Evolutionary conservation across 1,140 invertebrate genomes (phyloP), one percentile per base, ranked within the genome.

Genomic region (Laodelphax striatellus): DNA sequence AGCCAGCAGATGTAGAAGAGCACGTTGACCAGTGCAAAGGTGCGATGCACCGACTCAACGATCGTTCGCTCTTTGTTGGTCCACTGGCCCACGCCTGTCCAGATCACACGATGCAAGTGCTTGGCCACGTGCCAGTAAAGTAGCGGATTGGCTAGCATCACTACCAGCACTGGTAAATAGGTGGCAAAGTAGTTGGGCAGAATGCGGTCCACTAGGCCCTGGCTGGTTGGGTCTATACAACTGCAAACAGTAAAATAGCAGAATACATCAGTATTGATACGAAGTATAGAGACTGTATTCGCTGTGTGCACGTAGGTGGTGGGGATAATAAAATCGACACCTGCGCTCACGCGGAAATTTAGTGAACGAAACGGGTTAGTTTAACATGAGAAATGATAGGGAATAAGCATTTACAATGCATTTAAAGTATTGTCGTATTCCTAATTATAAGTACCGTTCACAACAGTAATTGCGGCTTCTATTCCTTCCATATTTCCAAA

Each of bases 1-100:
- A 86, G 62, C 88, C 88, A 91, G 68, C 88, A 91, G 17, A 89
- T 62, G 68, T 88, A 90, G 71, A 89, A 91, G 3, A 83, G 85
- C 1, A 83, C 66, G 72, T 87, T 89, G 44, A 88, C 90, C 11
- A 85, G 72, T 13, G 80, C 80, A 73, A 90, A 91, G 73, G 88
- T 88, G 0, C 86, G 66, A 72, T 77, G 81, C 19, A 90, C 73
- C 1, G 80, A 77, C 65, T 87, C 81, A 8, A 90, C 77, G 19
- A 90, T 74, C 58, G 79, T 79, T 52, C 88, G 73, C 67, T 91
- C 88, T 64, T 81, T 80, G 21, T 80, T 80, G 1, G 86, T 87
- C 60, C 84, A 79, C 75, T 86, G 76, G 3, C 46, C 46, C 53
- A 65, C 17, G 34, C 50, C 55, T 6, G 21, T 17, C 11, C 41